phyloP scores from a whole-genome alignment of 2,113 vertebrate species.

The Nematolebias whitei region DNA sequence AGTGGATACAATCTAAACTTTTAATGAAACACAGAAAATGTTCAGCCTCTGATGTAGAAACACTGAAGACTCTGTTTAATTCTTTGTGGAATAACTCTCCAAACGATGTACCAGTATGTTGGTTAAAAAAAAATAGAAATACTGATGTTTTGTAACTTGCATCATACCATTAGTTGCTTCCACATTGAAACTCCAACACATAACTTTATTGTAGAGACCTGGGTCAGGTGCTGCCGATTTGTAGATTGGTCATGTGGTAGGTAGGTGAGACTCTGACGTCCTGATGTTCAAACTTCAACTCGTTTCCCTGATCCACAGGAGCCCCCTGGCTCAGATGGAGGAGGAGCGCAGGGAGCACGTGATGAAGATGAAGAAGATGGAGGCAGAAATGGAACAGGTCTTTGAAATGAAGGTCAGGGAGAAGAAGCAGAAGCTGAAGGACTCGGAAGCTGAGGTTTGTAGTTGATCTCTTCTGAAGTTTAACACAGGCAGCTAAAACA shows the following conservation, averaged over 20 bases:
- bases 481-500: no score
- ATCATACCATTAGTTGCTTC: no score
- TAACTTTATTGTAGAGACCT: no score
- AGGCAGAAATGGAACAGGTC: conserved; percentile 86
- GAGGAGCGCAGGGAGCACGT: conserved; percentile 84
- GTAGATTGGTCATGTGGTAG: no score
- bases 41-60: no score
- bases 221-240: background rate
- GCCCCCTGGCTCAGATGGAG: conserved; percentile 85
- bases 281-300: background rate
- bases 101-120: no score
- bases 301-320: conserved; percentile 61
- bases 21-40: background rate
- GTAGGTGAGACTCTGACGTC: background rate
- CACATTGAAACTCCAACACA: no score
- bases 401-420: conserved; percentile 88
- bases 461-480: background rate
- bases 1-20: background rate
- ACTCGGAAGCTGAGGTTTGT: conserved; percentile 83
- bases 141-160: no score
- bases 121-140: no score
- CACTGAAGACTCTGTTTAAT: background rate
- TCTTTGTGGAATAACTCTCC: no score
- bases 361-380: conserved; percentile 88
- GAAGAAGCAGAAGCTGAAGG: conserved; percentile 86